A percentile compares a stretch with the other conserved stretches of the same genome.
Evolutionary conservation across 2,113 vertebrate genomes (phyloP).

Genomic region (Microcebus griseorufus): DNA sequence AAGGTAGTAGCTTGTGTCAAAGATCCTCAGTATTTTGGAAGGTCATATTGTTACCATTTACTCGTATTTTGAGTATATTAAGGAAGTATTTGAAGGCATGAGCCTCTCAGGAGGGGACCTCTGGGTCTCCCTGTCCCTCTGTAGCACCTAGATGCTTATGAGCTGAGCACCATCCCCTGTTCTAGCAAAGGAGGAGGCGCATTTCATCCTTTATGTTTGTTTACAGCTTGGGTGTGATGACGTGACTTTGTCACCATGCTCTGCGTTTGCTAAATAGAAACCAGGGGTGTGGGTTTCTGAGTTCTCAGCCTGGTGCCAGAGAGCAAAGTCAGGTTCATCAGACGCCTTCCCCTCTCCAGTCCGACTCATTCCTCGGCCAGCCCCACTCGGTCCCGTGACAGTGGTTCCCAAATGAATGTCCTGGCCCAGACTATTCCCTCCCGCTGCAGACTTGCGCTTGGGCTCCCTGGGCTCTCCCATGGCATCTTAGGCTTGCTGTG

Average conservation of each 20-base stretch:
- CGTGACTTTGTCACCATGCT: accelerated
- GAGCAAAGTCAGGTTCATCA: neutral
- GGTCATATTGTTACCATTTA: neutral
- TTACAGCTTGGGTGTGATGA: neutral
- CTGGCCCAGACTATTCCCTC: neutral
- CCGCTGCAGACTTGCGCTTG: neutral
- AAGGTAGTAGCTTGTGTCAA: neutral
- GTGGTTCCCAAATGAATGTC: neutral
- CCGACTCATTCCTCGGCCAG: too few species aligned
- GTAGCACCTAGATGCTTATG: neutral
- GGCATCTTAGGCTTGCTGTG: accelerated
- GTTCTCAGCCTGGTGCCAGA: neutral
- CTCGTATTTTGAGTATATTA: neutral
- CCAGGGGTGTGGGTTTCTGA: neutral
- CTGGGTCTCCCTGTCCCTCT: neutral
- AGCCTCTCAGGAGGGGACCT: neutral
- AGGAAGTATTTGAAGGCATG: neutral
- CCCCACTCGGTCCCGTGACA: neutral
- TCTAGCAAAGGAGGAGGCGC: too few species aligned
- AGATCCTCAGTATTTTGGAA: neutral
- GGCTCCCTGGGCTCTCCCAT: neutral
- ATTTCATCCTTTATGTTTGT: neutral
- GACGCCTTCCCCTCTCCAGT: too few species aligned
- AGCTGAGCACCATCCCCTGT: accelerated
- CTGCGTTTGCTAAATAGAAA: neutral